Conservation (phyloP, 2,113 vertebrate genomes). For the Phaetusa simplex region DNA sequence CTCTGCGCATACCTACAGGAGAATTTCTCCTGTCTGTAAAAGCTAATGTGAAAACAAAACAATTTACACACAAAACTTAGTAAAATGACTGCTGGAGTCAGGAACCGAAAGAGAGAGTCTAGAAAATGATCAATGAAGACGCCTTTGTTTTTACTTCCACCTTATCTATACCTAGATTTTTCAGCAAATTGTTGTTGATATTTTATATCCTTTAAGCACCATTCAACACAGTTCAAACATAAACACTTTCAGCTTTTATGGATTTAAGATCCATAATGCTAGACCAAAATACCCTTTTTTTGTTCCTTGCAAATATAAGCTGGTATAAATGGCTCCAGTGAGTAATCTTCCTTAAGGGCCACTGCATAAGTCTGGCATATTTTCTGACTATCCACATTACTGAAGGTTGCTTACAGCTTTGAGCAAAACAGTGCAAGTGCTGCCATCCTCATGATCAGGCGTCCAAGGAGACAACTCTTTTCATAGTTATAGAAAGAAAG, state of each 20-base stretch:
- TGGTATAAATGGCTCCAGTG: slow-evolving; percentile 47
- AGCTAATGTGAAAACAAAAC: neutral
- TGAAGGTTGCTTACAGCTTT: slow-evolving; percentile 71
- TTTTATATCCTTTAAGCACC: neutral
- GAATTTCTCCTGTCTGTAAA: neutral
- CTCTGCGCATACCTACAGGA: neutral
- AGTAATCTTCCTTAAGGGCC: slow-evolving; percentile 59
- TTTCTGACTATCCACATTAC: slow-evolving; percentile 55
- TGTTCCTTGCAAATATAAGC: neutral
- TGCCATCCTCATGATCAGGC: slow-evolving; percentile 45
- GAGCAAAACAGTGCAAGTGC: slow-evolving; percentile 37
- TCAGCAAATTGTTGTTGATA: neutral
- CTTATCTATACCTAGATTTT: neutral
- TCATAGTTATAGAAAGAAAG: slow-evolving; percentile 1
- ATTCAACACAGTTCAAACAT: neutral
- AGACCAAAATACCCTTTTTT: neutral
- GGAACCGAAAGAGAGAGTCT: neutral
- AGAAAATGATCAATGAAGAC: neutral
- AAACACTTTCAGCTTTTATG: neutral
- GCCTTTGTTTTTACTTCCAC: neutral
- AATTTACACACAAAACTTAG: neutral
- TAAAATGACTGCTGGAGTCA: neutral
- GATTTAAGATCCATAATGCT: neutral
- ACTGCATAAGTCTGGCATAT: slow-evolving; percentile 51
- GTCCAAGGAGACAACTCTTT: slow-evolving; percentile 28